phyloP scores from a whole-genome alignment of 2,888 invertebrate species.

The Pelosia muscerda region DNA sequence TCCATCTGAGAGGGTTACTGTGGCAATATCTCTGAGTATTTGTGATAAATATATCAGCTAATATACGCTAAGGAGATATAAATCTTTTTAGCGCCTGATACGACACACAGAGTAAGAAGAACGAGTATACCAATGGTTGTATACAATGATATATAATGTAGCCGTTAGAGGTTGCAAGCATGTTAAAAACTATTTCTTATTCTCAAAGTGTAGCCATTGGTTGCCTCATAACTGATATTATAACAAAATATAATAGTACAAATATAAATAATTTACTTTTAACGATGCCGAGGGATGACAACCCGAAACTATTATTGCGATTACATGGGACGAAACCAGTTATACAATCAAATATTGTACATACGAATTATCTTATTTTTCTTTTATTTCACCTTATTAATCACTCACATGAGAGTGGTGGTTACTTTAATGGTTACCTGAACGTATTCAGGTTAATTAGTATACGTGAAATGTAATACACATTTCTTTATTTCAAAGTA shows the following conservation, averaged over 20 bases:
- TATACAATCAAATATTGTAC: too few relatives aligned
- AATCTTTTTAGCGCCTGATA: conserved; percentile 72
- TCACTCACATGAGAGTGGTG: too few relatives aligned
- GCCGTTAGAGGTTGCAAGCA: background rate
- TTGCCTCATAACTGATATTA: background rate
- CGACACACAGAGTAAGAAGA: conserved; percentile 37
- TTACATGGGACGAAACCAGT: background rate
- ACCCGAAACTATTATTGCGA: background rate
- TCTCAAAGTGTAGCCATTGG: background rate
- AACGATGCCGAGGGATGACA: background rate
- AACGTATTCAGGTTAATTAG: too few relatives aligned
- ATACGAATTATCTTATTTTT: too few relatives aligned
- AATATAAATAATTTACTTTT: too few relatives aligned
- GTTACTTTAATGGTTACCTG: too few relatives aligned
- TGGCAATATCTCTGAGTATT: conserved; percentile 78
- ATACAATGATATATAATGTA: background rate
- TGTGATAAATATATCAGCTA: conserved; percentile 83
- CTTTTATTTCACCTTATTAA: too few relatives aligned
- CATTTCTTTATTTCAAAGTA: too few relatives aligned
- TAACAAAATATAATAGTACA: too few relatives aligned
- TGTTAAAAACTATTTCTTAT: background rate
- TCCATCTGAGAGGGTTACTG: conserved; percentile 60
- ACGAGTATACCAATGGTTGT: conserved; percentile 37
- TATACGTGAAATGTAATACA: too few relatives aligned
- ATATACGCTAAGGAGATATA: conserved; percentile 81